Evolutionary conservation across 2,797 vertebrate species (phyloP), one percentile per base, ranked within the genome.

Genomic region (Spinus pinus): DNA sequence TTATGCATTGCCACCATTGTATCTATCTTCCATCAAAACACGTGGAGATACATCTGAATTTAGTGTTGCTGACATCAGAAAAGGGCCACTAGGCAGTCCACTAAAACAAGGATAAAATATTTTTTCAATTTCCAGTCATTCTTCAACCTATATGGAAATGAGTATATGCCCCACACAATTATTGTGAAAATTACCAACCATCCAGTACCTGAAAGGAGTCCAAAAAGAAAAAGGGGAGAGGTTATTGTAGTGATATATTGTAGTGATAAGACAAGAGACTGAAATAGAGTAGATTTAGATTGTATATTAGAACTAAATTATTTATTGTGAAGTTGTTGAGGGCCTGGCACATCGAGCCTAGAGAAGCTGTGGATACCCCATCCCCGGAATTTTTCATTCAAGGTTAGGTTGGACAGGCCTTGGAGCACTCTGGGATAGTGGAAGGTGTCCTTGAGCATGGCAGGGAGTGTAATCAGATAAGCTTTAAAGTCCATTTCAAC

Each of bases 331-430:
- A 8, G 3, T 3, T 46, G 6, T 17, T n/a, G 27, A 18, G 22
- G 13, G 3, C 31, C 16, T 21, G 12, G 5, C 8, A 41, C 6
- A 47, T 4, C 3, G 1, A 69, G 2, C 2, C 15, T 31, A 56
- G 42, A 42, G 25, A 25, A 69, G 7, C 5, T 56, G 42, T 17
- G 56, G 27, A 5, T 69, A 6, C 3, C 3, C 13, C 31, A 22
- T 37, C 5, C 23, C 49, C 56, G 23, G 4, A 56, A 37, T 10
- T 50, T 6, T 15, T 10, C 7, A 42, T 28, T 18, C 9, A 56
- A 50, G 20, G 4, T 13, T 19, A 56, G 23, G 3, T 3, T 42
- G 13, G 7, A 54, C 0, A 0, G 15, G 9, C 0, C 10, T 74
- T 53, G 17, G 22, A 61, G 7, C 9, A 42, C 10, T 6, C 23